These are phyloP conservation scores for Flexamia atlantica DNA, from an alignment of 2,888 invertebrate species.

Conservation along the genomic window DNA sequence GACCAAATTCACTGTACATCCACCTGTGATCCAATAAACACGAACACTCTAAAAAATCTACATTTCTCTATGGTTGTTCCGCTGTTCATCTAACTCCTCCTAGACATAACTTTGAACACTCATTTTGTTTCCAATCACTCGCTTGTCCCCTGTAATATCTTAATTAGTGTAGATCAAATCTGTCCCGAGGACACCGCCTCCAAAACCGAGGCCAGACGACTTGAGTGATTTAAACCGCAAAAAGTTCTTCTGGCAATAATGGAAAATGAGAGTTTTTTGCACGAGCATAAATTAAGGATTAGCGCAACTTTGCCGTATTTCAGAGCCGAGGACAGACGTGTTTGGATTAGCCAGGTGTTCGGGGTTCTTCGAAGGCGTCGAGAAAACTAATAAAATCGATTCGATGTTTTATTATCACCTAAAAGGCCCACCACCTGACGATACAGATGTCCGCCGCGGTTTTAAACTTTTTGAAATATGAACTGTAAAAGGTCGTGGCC, in stretches of 20 bases:
- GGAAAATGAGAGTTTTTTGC: constrained; percentile 27
- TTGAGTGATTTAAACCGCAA: constrained; percentile 16
- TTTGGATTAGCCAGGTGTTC: constrained; percentile 53
- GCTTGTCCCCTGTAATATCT: constrained; percentile 9
- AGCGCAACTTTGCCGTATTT: neutral
- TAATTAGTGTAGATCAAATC: constrained; percentile 48
- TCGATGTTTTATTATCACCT: constrained; percentile 53
- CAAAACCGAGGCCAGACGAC: constrained; percentile 33
- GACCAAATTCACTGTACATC: too few relatives aligned
- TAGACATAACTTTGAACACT: too few relatives aligned
- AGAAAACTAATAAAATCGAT: constrained; percentile 51
- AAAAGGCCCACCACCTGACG: constrained; percentile 38
- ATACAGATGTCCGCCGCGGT: constrained; percentile 34
- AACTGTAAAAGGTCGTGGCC: constrained; percentile 41
- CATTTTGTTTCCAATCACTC: neutral
- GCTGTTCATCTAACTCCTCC: too few relatives aligned
- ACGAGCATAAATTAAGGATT: constrained; percentile 40
- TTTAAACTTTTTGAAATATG: constrained; percentile 51
- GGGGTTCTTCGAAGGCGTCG: constrained; percentile 9
- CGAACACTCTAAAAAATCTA: too few relatives aligned
- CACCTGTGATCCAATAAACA: too few relatives aligned
- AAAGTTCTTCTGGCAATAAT: constrained; percentile 32
- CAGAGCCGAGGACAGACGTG: constrained; percentile 38
- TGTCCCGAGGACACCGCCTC: neutral
- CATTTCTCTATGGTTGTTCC: too few relatives aligned